phyloP scores from a whole-genome alignment of 1,140 invertebrate genomes.

The Dufourea novaeangliae region DNA sequence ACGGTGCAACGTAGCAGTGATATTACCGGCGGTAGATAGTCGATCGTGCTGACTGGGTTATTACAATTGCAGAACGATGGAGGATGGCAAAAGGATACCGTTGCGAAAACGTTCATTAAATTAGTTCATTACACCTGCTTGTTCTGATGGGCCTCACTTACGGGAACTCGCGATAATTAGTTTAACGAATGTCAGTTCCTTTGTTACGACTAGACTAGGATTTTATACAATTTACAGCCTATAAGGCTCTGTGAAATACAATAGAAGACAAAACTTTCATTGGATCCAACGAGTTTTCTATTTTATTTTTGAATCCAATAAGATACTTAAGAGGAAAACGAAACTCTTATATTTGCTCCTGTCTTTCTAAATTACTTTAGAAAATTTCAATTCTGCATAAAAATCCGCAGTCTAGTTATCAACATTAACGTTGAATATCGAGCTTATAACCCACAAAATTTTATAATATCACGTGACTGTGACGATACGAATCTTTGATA shows the following conservation, averaged over 20 bases:
- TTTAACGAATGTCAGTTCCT: conserved; percentile 50
- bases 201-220: no score
- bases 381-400: no score
- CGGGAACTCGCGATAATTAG: conserved; percentile 45
- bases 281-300: no score
- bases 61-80: conserved; percentile 55
- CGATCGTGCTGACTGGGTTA: conserved; percentile 53
- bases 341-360: no score
- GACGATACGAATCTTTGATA: neutral
- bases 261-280: no score
- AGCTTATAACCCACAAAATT: neutral
- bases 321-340: no score
- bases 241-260: no score
- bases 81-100: conserved; percentile 1
- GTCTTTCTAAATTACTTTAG: no score
- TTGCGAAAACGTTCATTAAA: conserved; percentile 54
- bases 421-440: neutral
- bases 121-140: conserved; percentile 62
- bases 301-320: no score
- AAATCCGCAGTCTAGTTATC: no score
- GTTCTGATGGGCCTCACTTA: conserved; percentile 53
- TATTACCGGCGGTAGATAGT: conserved; percentile 38
- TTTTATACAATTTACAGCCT: no score
- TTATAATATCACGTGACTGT: neutral
- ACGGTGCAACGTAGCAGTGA: conserved; percentile 44